phyloP scores from a whole-genome alignment of 1,140 invertebrate genomes.

The Drosophila baimaii region DNA sequence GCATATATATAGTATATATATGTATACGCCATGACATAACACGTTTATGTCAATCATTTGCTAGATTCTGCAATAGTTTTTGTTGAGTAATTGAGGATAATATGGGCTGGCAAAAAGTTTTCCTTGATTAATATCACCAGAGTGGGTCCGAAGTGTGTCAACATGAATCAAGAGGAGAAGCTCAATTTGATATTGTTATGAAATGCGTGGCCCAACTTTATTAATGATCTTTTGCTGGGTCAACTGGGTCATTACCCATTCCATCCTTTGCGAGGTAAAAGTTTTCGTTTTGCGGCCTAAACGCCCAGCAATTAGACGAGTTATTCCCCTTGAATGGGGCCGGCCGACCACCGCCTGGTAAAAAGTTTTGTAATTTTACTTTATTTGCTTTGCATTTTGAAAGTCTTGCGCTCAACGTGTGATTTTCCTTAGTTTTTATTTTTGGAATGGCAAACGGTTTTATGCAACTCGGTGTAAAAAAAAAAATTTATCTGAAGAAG shows the following conservation, averaged over 20 bases:
- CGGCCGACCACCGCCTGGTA: background rate
- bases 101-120: slow-evolving; percentile 22
- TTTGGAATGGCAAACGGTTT: slow-evolving; percentile 17
- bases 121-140: slow-evolving; percentile 23
- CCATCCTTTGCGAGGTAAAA: slow-evolving; percentile 19
- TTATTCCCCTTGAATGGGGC: slow-evolving; percentile 13
- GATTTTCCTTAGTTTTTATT: background rate
- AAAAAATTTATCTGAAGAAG: too few species aligned
- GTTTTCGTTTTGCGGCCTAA: slow-evolving; percentile 25
- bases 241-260: slow-evolving; percentile 20
- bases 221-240: slow-evolving; percentile 43
- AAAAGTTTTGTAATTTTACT: slow-evolving; percentile 34
- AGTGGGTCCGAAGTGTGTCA: slow-evolving; percentile 46
- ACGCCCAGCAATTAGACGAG: slow-evolving; percentile 58
- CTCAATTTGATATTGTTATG: slow-evolving; percentile 5
- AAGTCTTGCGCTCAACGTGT: slow-evolving; percentile 19
- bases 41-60: slow-evolving; percentile 63
- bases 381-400: slow-evolving; percentile 41
- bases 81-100: slow-evolving; percentile 31
- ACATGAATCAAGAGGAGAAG: slow-evolving; percentile 31
- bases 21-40: slow-evolving; percentile 50
- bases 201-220: slow-evolving; percentile 15
- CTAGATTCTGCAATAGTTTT: slow-evolving; percentile 54
- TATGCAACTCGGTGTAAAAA: too few species aligned
- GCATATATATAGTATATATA: background rate